A percentile compares a stretch with the other conserved stretches of the same genome.
phyloP scores from a whole-genome alignment of 2,113 vertebrate genomes.

The Indicator maculatus region DNA sequence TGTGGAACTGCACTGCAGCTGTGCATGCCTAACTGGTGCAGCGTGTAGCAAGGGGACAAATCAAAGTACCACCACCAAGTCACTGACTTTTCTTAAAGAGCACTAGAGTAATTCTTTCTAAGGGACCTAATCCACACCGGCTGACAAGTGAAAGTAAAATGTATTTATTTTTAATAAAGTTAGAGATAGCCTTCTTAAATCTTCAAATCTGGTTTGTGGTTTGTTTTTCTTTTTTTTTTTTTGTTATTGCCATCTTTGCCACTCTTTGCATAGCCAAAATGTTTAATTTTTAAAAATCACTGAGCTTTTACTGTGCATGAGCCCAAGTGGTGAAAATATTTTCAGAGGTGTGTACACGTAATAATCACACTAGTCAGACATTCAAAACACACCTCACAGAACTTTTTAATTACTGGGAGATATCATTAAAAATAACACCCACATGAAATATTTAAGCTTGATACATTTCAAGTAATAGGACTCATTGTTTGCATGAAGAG shows the following conservation, averaged over 20 bases:
- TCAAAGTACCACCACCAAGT: background rate
- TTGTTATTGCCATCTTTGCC: background rate
- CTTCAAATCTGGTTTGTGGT: background rate
- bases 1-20: background rate
- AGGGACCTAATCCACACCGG: background rate
- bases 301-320: background rate
- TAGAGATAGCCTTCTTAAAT: background rate
- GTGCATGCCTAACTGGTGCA: rapidly evolving
- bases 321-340: background rate
- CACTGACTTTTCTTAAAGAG: background rate
- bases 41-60: background rate
- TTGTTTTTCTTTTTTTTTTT: background rate
- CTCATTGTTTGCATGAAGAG: background rate
- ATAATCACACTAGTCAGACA: background rate
- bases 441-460: background rate
- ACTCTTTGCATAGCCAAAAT: background rate
- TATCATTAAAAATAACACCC: background rate
- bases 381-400: background rate
- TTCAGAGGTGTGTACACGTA: background rate
- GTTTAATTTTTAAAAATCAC: background rate
- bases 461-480: background rate
- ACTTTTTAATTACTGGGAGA: background rate
- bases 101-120: background rate
- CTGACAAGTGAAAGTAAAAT: background rate
- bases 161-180: background rate